Base-by-base conservation (phyloP, 1,140 invertebrate species). In the Halyomorpha halys region DNA sequence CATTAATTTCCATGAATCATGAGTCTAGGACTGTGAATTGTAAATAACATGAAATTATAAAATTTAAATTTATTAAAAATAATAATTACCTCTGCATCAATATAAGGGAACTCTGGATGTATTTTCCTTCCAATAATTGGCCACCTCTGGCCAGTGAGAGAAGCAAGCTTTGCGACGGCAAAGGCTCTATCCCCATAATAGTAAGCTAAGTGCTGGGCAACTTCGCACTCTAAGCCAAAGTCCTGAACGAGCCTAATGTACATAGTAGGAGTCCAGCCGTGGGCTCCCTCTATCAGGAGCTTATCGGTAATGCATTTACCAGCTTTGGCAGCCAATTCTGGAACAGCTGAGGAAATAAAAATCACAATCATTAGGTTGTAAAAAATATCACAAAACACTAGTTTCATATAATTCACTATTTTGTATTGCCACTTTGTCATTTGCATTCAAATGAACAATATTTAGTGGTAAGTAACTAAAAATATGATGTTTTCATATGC, bases 131-230 rank as follows among this genome's bases (percentile, higher is more conserved):
- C 97, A 69, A 98, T 94, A 66, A 98, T 91, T 8, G 90, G 90
- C 94, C 94, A 98, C 60, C 93, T 79, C 78, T 97, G 94, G 39
- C 96, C 97, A 16, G 97, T 99, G 56, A 98, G 80, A 30, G 88
- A 81, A 14, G 94, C 94, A 82, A 98, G 84, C 77, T 98, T 97
- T 2, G 94, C 93, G 0, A 99, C 96, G 62, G 94, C 89, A 74
- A 98, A 98, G 1, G 97, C 95, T 68, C 94, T 82, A 78, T 99
- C 97, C 15, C 97, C 97, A 74, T 99, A 99, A 13, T 94, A 97
- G 69, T 89, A 88, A 0, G 96, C 85, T 69, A 99, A 80, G 78
- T 99, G 96, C 77, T 97, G 89, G 1, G 97, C 95, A 16, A 95
- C 91, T 79, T 97, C 87, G 73, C 86, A 88, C 72, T 92, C 90